phyloP scores from a whole-genome alignment of 2,888 invertebrate species.

The Sphaeridia pumilis region DNA sequence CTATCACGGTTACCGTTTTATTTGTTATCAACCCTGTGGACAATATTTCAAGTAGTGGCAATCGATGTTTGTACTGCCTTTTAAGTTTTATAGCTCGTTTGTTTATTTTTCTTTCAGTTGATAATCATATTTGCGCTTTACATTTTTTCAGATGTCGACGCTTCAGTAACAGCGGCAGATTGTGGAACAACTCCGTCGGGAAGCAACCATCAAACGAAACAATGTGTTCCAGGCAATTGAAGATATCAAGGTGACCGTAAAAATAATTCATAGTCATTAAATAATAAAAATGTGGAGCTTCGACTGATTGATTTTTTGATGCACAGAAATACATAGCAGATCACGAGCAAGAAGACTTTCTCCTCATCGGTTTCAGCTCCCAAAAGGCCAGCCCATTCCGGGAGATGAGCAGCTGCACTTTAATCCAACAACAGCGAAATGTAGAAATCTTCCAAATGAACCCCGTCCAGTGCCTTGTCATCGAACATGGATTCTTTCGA shows the following conservation, averaged over 20 bases:
- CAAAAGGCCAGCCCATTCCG: conserved; percentile 92
- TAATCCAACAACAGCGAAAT: conserved; percentile 64
- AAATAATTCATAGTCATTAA: not conserved
- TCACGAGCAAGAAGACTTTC: conserved; percentile 83
- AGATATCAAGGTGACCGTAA: conserved; percentile 55
- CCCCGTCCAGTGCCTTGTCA: no score
- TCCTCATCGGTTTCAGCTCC: conserved; percentile 83
- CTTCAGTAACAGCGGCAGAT: conserved; percentile 87
- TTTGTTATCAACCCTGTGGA: no score
- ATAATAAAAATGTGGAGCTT: not conserved
- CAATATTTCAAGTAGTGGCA: no score
- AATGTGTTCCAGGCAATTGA: conserved; percentile 78
- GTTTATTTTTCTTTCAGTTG: no score
- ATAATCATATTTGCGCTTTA: not conserved
- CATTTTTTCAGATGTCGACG: conserved; percentile 58
- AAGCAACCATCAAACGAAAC: conserved; percentile 75
- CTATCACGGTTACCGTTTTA: no score
- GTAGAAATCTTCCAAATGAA: no score
- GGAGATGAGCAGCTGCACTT: conserved; percentile 77
- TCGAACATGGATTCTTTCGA: no score
- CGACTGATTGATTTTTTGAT: conserved; percentile 8
- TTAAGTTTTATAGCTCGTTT: no score
- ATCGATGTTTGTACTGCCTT: no score
- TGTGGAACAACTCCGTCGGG: conserved; percentile 83
- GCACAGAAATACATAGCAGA: conserved; percentile 67